Evolutionary conservation across 2,888 invertebrate species (phyloP).

Genomic region (Spilosoma lubricipeda): DNA sequence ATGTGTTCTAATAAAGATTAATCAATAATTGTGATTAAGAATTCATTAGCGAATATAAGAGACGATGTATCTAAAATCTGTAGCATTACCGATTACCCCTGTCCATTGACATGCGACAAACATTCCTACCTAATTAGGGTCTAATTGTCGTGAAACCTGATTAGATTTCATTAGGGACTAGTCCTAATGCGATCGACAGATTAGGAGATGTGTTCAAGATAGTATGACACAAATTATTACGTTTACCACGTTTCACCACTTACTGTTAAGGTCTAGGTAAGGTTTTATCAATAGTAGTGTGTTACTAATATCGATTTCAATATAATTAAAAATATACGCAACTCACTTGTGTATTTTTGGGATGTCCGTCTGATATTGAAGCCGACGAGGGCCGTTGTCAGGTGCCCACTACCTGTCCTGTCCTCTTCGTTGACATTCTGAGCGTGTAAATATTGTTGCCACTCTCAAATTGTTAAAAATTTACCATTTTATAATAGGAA

Average conservation of each 20-base stretch:
- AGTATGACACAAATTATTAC: neutral
- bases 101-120: slow-evolving; percentile 1
- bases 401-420: neutral
- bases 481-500: neutral
- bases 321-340: neutral
- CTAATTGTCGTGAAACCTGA: slow-evolving; percentile 30
- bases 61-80: neutral
- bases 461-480: neutral
- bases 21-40: neutral
- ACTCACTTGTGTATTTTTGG: neutral
- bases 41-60: neutral
- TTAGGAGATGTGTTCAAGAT: neutral
- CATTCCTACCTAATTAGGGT: slow-evolving; percentile 21
- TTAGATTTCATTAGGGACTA: slow-evolving; percentile 34
- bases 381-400: neutral
- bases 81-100: neutral
- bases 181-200: neutral
- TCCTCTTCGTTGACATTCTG: neutral
- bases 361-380: neutral
- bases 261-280: neutral
- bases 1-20: neutral
- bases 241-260: neutral
- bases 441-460: neutral
- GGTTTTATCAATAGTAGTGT: neutral
- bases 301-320: neutral